Conservation (phyloP, 2,888 invertebrate genomes). For the Sesamia inferens region DNA sequence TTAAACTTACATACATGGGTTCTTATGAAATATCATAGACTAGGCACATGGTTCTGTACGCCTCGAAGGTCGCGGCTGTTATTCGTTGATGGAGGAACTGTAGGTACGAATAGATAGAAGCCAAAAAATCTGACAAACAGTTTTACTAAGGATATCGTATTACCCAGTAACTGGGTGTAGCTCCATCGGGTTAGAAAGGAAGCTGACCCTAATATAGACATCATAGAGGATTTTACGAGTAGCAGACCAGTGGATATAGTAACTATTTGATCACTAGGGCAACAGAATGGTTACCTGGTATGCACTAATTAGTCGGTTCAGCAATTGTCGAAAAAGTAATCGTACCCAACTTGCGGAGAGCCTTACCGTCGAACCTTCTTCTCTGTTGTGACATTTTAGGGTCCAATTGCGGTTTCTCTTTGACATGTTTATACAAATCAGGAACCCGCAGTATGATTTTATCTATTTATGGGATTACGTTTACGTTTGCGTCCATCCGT, state of each 20-base stretch:
- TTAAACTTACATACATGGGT: neutral
- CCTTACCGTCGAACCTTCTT: conserved; percentile 20
- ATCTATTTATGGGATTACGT: conserved; percentile 22
- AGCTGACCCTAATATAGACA: neutral
- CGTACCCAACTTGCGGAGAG: neutral
- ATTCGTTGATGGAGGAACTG: neutral
- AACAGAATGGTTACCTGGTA: neutral
- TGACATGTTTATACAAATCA: conserved; percentile 40
- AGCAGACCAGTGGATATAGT: neutral
- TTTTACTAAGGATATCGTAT: neutral
- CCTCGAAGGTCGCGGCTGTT: neutral
- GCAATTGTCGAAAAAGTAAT: too few relatives aligned
- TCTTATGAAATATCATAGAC: neutral
- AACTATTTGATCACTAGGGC: neutral
- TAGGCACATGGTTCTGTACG: neutral
- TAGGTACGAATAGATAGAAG: neutral
- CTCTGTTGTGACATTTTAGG: conserved; percentile 29
- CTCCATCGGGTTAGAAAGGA: too few relatives aligned
- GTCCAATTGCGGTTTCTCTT: conserved; percentile 37
- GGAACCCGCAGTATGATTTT: conserved; percentile 8
- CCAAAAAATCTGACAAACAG: neutral
- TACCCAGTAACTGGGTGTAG: neutral
- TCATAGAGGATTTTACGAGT: neutral
- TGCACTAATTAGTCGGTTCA: neutral
- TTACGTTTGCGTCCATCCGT: conserved; percentile 3